Base-by-base conservation (phyloP, 2,888 invertebrate genomes). In the Strigamia crassipes region DNA sequence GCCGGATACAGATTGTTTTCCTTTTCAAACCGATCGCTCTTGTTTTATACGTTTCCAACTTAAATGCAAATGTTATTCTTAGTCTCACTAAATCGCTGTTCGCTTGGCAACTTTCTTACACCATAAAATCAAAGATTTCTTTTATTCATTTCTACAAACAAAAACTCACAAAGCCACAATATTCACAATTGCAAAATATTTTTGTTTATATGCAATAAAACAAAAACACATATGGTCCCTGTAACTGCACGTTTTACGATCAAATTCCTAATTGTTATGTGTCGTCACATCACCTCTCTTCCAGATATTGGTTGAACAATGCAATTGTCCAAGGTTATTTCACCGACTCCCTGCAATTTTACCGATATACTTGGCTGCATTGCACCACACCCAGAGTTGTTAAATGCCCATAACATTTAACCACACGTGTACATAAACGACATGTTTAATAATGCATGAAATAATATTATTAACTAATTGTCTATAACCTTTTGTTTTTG, bases 321-420 rank as follows among this genome's bases (percentile, higher is more conserved):
- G 46, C 46, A 46, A 66, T 66, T 66, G 61, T 23, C 61, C 61
- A 66, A 73, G 73, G 73, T 31, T 73, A 73, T 73, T 73, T 73
- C n/a, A n/a, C 27, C 18, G 18, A 4, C 56, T 5, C 51, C 73
- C 73, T 31, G 73, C 73, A 73, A 73, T 73, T 73, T 73, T 12
- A n/a, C 73, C 73, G 73, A 73, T 73, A 73, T 15, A 73, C 73
- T 73, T n/a, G 73, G 23, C 73, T 73, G 73, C 73, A 73, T 27
- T 73, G 73, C 73, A 73, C 73, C 73, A 73, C 73, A 73, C 73
- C 73, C 73, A 73, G 1, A 27, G 27, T 31, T 73, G 73, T 73
- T 73, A 73, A 73, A 73, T 73, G 31, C 73, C 73, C 27, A 31
- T 73, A 27, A 73, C 73, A 73, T n/a, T 73, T 73, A 31, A 73